These are phyloP conservation scores for Arremon brunneinucha DNA, from an alignment of 2,797 vertebrate species.

Conservation along the genomic window DNA sequence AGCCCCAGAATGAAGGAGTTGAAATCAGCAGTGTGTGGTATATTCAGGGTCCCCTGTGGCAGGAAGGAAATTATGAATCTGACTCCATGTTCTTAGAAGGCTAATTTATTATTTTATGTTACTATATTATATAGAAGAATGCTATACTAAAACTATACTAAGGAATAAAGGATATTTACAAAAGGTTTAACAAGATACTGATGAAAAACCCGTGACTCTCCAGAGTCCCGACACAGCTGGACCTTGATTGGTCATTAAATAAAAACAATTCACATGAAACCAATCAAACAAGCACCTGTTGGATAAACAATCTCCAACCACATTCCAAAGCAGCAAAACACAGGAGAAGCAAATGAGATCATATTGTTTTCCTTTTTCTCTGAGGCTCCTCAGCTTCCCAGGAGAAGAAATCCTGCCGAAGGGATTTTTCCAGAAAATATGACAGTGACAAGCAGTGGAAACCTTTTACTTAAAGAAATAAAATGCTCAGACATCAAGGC, in stretches of 20 bases:
- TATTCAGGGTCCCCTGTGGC: neutral
- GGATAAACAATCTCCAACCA: neutral
- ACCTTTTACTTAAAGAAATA: neutral
- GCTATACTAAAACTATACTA: neutral
- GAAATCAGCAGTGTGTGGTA: neutral
- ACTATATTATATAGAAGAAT: neutral
- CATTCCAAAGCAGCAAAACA: neutral
- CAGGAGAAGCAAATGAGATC: neutral
- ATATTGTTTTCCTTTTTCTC: neutral
- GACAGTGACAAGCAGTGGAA: neutral
- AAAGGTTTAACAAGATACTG: neutral
- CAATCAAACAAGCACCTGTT: neutral
- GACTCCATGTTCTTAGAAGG: neutral
- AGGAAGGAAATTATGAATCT: neutral
- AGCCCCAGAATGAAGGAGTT: neutral
- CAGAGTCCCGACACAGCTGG: accelerated
- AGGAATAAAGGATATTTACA: neutral
- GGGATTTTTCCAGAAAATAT: neutral
- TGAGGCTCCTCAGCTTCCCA: neutral
- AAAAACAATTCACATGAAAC: neutral
- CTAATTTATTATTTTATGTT: neutral
- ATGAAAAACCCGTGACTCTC: accelerated
- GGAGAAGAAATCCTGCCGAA: neutral
- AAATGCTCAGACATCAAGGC: neutral
- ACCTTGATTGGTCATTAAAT: neutral